A percentile compares a stretch with the other conserved stretches of the same genome.
Conservation (phyloP, 1,140 invertebrate genomes). For the Sweltsa coloradensis region DNA sequence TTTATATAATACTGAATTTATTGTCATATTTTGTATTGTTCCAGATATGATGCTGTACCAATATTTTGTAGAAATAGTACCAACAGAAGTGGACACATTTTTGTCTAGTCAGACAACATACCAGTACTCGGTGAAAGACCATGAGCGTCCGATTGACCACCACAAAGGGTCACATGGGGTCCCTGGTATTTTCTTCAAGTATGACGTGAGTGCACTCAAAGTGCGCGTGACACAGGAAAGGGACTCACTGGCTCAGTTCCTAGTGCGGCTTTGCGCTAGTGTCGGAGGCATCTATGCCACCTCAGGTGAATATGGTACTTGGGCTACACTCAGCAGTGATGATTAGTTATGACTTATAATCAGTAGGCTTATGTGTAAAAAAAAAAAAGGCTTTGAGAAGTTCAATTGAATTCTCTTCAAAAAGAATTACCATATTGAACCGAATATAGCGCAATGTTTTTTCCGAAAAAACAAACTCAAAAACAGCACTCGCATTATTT, state of each 20-base stretch:
- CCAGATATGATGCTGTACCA: conserved; percentile 72
- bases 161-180: conserved; percentile 77
- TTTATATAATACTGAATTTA: conserved; percentile 8
- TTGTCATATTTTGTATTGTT: conserved; percentile 27
- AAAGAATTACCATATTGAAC: too few species aligned
- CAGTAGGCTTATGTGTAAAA: too few species aligned
- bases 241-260: conserved; percentile 65
- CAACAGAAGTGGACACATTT: conserved; percentile 74
- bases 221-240: conserved; percentile 72
- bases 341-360: too few species aligned
- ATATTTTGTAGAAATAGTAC: conserved; percentile 93
- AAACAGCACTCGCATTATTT: too few species aligned
- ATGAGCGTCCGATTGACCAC: conserved; percentile 60
- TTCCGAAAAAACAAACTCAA: too few species aligned
- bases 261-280: conserved; percentile 75
- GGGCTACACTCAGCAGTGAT: too few species aligned
- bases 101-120: conserved; percentile 62
- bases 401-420: too few species aligned
- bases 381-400: too few species aligned
- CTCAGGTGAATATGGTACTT: conserved; percentile 49
- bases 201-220: conserved; percentile 81
- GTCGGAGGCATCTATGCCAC: conserved; percentile 86
- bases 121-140: conserved; percentile 88
- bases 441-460: too few species aligned
- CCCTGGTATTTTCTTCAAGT: conserved; percentile 90